Evolutionary conservation across 1,140 invertebrate genomes (phyloP), one percentile per base, ranked within the genome.

Genomic region (Drosophila kikkawai): DNA sequence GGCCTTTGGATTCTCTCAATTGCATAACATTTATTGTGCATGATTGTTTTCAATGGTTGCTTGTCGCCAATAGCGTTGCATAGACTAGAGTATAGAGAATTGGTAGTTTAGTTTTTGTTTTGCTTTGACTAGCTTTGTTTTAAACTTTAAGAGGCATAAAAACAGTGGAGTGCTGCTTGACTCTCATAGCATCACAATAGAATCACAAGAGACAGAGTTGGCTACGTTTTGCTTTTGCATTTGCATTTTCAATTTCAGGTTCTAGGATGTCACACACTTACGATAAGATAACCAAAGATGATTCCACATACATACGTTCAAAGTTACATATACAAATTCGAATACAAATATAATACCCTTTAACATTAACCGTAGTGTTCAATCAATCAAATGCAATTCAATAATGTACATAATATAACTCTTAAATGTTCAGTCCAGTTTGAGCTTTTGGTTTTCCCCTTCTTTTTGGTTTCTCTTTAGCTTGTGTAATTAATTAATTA

Each of bases 351-450:
- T 78, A 85, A 81, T 86, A 85, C 79, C 45, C 68, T 81, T 81
- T 78, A 65, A 78, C 44, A 50, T 74, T 80, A 84, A 63, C 59
- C 55, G 36, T 34, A 59, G 29, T 60, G 63, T 65, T 73, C 45
- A 61, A 78, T 75, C 56, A 77, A 85, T 82, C 75, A 80, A 73
- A 81, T 84, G 77, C 67, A 81, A 88, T 85, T 75, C 60, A 81
- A 75, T 82, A 73, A 73, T 77, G 42, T 77, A 77, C 75, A 83
- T 85, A 90, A 82, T 85, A 82, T 85, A 82, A 85, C 55, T 77
- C 75, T 91, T 88, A 91, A 91, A 80, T 82, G 90, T 88, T 91
- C 88, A 91, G 88, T 91, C 88, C 84, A 91, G 88, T 91, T 91
- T 91, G 88, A 91, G 88, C 88, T 91, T 85, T 82, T 85, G 65